phyloP scores from a whole-genome alignment of 2,113 vertebrate genomes.

The Ammospiza nelsoni region DNA sequence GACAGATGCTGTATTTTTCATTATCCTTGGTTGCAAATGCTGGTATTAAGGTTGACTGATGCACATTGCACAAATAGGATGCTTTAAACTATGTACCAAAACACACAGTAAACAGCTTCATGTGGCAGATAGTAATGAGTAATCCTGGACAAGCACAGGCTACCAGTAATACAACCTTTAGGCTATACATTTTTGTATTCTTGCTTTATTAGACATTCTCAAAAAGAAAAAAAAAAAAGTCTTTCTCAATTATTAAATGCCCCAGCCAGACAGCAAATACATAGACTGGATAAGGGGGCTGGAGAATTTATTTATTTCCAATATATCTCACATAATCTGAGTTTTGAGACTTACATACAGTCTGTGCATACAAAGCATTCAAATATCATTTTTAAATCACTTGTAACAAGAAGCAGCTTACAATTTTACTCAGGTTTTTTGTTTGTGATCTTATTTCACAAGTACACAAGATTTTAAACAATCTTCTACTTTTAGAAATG shows the following conservation, averaged over 20 bases:
- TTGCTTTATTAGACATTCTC: background rate
- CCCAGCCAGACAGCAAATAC: rapidly evolving
- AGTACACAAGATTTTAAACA: background rate
- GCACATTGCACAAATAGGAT: background rate
- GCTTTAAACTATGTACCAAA: background rate
- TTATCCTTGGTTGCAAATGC: background rate
- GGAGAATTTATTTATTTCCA: background rate
- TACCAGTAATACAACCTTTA: background rate
- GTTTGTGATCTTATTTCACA: background rate
- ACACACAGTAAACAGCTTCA: background rate
- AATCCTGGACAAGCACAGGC: background rate
- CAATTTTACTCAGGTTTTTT: background rate
- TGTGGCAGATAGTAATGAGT: background rate
- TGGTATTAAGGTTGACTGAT: background rate
- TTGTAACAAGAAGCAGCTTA: no score
- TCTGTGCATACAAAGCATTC: background rate
- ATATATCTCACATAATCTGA: background rate
- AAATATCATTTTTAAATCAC: no score
- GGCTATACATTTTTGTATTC: background rate
- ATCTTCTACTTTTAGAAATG: background rate
- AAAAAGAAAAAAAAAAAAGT: background rate
- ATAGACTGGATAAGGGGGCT: background rate
- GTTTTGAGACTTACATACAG: background rate
- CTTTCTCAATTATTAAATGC: background rate
- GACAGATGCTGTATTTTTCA: background rate